A percentile compares a stretch with the other conserved stretches of the same genome.
Evolutionary conservation across 2,113 vertebrate species (phyloP).

Genomic region (Myotis brandtii): DNA sequence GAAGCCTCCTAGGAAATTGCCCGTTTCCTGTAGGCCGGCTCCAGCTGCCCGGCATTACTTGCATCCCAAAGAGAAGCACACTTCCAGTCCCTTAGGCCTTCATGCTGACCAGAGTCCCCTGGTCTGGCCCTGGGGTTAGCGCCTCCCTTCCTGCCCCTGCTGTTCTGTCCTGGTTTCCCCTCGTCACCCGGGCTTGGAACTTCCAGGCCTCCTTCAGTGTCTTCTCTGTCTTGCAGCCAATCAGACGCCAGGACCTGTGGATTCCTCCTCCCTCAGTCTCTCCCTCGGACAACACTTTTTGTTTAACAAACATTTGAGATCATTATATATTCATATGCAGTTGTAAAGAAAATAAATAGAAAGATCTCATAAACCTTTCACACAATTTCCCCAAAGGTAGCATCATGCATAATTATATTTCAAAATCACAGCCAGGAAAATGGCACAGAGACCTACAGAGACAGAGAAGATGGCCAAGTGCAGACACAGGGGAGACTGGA

Average conservation of each 20-base stretch:
- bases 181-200: not conserved
- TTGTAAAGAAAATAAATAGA: not conserved
- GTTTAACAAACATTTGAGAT: not conserved
- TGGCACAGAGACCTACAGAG: rapidly evolving
- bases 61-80: rapidly evolving
- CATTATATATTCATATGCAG: not conserved
- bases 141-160: not conserved
- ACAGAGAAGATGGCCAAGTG: rapidly evolving
- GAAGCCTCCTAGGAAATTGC: rapidly evolving
- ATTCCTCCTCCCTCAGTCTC: not conserved
- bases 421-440: rapidly evolving
- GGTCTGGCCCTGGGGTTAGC: not conserved
- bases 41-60: rapidly evolving
- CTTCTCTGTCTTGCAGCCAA: too few species aligned
- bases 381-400: not conserved
- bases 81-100: not conserved
- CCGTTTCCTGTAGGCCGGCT: rapidly evolving
- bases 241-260: not conserved
- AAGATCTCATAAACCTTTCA: not conserved
- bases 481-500: rapidly evolving
- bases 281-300: not conserved
- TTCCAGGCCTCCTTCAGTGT: too few species aligned
- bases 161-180: rapidly evolving
- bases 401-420: rapidly evolving
- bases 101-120: rapidly evolving